These are phyloP conservation scores for Ibycter americanus DNA, from an alignment of 2,797 vertebrate species.

Conservation along the genomic window DNA sequence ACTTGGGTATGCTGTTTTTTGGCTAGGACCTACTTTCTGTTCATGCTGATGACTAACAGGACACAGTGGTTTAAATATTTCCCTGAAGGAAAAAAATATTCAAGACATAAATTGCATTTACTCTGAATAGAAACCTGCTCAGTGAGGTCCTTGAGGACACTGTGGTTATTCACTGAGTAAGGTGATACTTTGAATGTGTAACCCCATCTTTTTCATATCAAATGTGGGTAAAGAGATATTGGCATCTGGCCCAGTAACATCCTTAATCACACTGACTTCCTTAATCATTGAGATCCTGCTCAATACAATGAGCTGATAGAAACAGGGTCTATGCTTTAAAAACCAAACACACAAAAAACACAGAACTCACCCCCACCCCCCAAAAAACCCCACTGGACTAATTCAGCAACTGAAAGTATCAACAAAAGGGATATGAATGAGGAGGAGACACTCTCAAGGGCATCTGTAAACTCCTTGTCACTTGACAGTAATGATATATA, in stretches of 20 bases:
- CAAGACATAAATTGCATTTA: neutral
- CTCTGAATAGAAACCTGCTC: neutral
- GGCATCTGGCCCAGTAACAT: neutral
- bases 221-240: neutral
- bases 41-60: neutral
- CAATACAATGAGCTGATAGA: neutral
- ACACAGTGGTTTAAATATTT: neutral
- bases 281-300: neutral
- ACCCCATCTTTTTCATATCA: neutral
- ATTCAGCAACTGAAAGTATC: neutral
- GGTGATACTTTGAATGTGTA: neutral
- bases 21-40: neutral
- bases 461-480: neutral
- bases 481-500: neutral
- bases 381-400: neutral
- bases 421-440: neutral
- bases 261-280: neutral
- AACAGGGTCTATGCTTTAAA: neutral
- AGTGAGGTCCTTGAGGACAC: neutral
- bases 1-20: neutral
- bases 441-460: neutral
- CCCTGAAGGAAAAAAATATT: neutral
- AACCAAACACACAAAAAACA: neutral
- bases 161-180: neutral
- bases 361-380: neutral